Evolutionary conservation across 2,888 invertebrate genomes (phyloP).

Genomic region (Formica aserva): DNA sequence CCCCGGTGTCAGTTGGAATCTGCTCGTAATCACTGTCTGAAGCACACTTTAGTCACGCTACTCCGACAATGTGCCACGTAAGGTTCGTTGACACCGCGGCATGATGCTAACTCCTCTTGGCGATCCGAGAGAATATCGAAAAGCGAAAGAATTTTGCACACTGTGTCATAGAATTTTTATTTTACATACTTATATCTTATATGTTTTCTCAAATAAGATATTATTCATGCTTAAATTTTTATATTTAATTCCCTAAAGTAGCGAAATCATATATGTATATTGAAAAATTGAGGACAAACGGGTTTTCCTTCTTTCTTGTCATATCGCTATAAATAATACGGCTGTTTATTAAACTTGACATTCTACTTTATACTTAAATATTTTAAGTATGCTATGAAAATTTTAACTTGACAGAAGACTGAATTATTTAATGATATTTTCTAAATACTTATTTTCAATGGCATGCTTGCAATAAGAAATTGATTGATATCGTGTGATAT

Average conservation of each 20-base stretch:
- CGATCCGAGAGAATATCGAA: background rate
- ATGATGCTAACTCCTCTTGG: background rate
- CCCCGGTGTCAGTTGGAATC: slow-evolving; percentile 65
- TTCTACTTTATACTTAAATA: background rate
- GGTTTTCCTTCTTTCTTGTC: background rate
- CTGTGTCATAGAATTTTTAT: background rate
- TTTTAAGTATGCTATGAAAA: background rate
- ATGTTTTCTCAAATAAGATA: background rate
- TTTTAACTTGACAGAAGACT: background rate
- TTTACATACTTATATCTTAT: background rate
- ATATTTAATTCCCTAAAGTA: background rate
- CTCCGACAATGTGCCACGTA: slow-evolving; percentile 68
- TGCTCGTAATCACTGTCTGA: slow-evolving; percentile 63
- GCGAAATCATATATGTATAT: background rate
- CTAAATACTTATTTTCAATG: background rate
- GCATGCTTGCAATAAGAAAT: slow-evolving; percentile 14
- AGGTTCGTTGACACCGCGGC: slow-evolving; percentile 69
- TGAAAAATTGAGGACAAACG: background rate
- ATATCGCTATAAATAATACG: background rate
- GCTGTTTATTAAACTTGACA: background rate
- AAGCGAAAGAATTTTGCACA: background rate
- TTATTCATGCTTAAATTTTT: background rate
- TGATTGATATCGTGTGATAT: background rate
- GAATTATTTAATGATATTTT: background rate
- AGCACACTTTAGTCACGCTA: slow-evolving; percentile 68